Evolutionary conservation across 2,888 invertebrate species (phyloP).

Genomic region (Zelleria hepariella): DNA sequence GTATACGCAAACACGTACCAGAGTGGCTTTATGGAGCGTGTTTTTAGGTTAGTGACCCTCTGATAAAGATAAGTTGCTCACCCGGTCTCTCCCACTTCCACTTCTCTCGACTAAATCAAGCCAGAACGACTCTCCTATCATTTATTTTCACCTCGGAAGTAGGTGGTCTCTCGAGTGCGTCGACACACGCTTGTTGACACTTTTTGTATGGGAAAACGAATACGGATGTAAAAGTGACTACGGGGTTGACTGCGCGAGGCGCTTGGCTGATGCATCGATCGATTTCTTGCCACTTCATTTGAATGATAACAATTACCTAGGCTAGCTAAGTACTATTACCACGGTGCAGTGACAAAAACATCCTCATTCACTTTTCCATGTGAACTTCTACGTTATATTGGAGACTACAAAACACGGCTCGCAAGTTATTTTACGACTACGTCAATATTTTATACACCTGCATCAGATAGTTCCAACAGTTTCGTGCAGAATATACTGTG

Average conservation of each 20-base stretch:
- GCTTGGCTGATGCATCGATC: neutral
- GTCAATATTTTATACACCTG: neutral
- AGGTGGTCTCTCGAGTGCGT: neutral
- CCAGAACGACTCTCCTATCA: neutral
- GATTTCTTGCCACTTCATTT: neutral
- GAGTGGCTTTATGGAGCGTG: neutral
- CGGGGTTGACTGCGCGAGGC: conserved; percentile 5
- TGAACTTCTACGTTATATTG: neutral
- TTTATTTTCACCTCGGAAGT: conserved; percentile 9
- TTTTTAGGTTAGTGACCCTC: conserved; percentile 6
- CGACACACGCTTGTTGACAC: conserved; percentile 16
- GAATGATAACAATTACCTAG: neutral
- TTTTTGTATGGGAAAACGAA: conserved; percentile 19
- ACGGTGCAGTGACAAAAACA: neutral
- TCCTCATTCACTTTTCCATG: neutral
- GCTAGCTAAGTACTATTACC: neutral
- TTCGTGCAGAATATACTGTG: neutral
- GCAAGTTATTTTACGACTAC: neutral
- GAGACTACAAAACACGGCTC: neutral
- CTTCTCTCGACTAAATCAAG: neutral
- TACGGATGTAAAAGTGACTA: conserved; percentile 23
- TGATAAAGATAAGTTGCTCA: conserved; percentile 3
- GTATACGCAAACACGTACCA: neutral
- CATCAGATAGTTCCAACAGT: neutral
- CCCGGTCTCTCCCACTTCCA: neutral